Conservation (phyloP, 2,113 vertebrate species). For the Neotragus moschatus region DNA sequence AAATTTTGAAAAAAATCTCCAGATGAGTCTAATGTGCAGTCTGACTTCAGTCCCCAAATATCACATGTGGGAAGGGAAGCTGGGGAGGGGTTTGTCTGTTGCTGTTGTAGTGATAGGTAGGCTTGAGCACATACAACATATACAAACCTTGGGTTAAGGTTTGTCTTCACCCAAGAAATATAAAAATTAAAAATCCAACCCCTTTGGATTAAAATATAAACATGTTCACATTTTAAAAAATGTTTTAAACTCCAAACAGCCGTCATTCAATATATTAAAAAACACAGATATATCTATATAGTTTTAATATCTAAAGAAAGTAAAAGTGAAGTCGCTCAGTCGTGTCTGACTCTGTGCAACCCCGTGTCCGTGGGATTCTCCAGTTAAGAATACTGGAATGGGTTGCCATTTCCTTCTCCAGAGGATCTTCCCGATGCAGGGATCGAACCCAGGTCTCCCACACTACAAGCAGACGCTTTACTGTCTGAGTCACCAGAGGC, state of each 20-base stretch:
- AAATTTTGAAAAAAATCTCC: background rate
- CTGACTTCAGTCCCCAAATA: background rate
- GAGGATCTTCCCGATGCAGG: background rate
- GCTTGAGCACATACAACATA: background rate
- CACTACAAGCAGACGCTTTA: background rate
- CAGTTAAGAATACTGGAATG: background rate
- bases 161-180: background rate
- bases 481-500: background rate
- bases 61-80: background rate
- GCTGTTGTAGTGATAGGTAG: background rate
- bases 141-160: background rate
- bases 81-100: background rate
- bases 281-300: background rate
- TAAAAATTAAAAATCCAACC: constrained; percentile 7
- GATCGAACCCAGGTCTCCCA: background rate
- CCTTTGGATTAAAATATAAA: background rate
- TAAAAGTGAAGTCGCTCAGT: background rate
- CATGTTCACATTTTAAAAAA: background rate
- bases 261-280: background rate
- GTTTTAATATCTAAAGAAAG: background rate
- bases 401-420: background rate
- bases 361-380: background rate
- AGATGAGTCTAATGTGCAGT: background rate
- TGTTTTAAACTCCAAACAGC: background rate
- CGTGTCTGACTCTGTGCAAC: background rate